phyloP scores from a whole-genome alignment of 2,797 vertebrate species.

The Anabacerthia variegaticeps region DNA sequence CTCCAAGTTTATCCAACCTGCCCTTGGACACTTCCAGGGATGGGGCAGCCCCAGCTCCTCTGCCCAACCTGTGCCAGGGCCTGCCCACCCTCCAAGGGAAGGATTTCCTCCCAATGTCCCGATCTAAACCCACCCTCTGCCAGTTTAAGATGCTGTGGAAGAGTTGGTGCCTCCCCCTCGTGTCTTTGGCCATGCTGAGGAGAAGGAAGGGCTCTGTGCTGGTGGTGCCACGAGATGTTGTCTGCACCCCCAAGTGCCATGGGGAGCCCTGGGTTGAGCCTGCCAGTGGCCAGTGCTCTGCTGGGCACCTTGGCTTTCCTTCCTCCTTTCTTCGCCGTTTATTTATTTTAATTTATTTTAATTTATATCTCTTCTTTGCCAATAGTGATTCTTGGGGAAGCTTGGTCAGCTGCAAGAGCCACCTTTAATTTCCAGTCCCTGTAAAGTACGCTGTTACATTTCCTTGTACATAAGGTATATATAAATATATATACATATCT shows the following conservation, averaged over 20 bases:
- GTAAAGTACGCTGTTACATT: constrained; percentile 58
- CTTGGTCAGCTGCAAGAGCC: constrained; percentile 53
- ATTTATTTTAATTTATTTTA: constrained; percentile 30
- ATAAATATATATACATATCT: constrained; percentile 73
- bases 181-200: not conserved
- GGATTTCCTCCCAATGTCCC: rapidly evolving
- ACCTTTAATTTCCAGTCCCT: constrained; percentile 34
- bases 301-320: not conserved
- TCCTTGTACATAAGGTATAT: constrained; percentile 76
- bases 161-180: not conserved
- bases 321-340: not conserved
- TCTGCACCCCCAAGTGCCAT: not conserved
- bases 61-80: not conserved
- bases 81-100: rapidly evolving
- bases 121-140: not conserved
- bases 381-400: not conserved
- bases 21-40: not conserved
- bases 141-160: rapidly evolving
- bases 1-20: not conserved
- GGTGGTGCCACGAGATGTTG: not conserved
- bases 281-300: rapidly evolving
- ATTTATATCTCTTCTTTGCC: not conserved
- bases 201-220: not conserved
- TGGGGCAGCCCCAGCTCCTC: not conserved
- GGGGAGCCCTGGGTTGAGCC: not conserved